Percentiles rank a stretch among this genome's conserved stretches.
Conservation (phyloP, 2,797 vertebrate genomes). For the Sebastes jordani region DNA sequence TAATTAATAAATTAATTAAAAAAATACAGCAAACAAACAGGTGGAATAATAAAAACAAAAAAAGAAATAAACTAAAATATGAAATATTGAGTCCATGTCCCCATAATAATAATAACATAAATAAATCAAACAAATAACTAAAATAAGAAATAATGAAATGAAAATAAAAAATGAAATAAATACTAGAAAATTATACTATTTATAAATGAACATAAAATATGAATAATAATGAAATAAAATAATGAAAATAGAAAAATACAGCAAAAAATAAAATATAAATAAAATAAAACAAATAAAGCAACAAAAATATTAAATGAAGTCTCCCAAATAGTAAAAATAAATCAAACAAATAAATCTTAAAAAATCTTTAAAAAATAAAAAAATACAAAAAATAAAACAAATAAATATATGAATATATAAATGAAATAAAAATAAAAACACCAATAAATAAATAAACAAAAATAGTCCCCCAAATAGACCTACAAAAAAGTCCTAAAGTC, state of each 20-base stretch:
- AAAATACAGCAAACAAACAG: neutral
- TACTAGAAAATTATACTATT: neutral
- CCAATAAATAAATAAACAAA: neutral
- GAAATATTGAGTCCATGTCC: neutral
- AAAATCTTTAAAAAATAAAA: neutral
- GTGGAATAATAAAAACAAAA: neutral
- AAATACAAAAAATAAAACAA: too few species aligned
- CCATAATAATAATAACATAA: neutral
- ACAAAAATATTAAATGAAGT: neutral
- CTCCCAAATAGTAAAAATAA: too few species aligned
- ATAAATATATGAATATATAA: neutral
- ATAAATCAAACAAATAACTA: neutral
- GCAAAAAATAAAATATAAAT: neutral
- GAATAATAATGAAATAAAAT: neutral
- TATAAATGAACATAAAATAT: too few species aligned
- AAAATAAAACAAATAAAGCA: neutral
- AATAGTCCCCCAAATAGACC: neutral
- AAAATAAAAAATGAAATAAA: neutral
- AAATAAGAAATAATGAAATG: too few species aligned
- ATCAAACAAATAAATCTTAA: neutral
- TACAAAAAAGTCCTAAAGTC: too few species aligned
- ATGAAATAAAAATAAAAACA: neutral
- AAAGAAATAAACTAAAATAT: accelerated
- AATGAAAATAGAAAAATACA: neutral
- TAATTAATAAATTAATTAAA: neutral